Base-by-base conservation (phyloP, 30 jellyfish, hydroid and myxozoan species). In the Sanderia malayensis region DNA sequence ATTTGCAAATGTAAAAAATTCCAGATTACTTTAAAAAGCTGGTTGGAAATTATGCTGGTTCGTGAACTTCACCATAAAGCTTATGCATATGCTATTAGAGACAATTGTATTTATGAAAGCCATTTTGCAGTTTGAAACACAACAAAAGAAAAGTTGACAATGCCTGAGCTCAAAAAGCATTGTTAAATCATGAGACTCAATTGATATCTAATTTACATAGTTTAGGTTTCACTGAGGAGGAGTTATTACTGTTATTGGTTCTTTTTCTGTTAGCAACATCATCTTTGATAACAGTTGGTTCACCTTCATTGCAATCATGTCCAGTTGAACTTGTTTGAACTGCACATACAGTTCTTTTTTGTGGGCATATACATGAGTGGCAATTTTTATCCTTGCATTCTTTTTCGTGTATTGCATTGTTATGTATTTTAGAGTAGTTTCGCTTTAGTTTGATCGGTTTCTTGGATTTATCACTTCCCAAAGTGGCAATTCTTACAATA, bases 361-460 rank as follows among this genome's bases (percentile, higher is more conserved):
- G 52, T 13, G 6, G 52, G 6, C 10, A 37, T 4, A 6, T 37
- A 6, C 13, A 6, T 37, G 52, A 37, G 6, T 6, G n/a, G 6
- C 66, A n/a, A 4, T n/a, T 53, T 53, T 53, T 53, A 53, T 23
- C 30, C 8, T 53, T 53, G 6, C n/a, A 4, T 21, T 9, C 19
- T 63, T 70, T 70, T 0, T 2, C 13, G 34, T 46, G 0, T 4
- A 37, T 33, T 3, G 32, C 70, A 8, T 37, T 33, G 27, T 37
- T 37, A 6, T 41, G 11, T 31, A 74, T 4, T n/a, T 62, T 61
- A 18, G 87, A 46, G 45, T 6, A 58, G 24, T 76, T 76, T 45
- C 87, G 27, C 31, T 76, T 76, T 23, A 76, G 74, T 26, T 76
- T 76, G 18, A 76, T 58, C 9, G 87, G 87, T 44, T 76, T 76